A percentile compares a stretch with the other conserved stretches of the same genome.
Evolutionary conservation across 2,113 vertebrate species (phyloP).

Genomic region (Ceratotherium simum): DNA sequence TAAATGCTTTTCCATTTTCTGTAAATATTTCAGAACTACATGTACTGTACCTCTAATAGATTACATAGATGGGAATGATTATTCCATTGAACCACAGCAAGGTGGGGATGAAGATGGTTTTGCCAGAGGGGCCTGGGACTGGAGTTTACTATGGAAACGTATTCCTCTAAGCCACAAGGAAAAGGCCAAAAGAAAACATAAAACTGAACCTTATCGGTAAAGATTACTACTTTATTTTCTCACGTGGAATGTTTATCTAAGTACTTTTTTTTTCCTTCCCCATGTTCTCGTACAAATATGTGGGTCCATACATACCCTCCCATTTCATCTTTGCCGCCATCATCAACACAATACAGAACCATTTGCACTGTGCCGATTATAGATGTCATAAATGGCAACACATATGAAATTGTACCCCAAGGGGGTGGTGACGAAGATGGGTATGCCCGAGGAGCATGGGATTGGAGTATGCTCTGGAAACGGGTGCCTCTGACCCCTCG

Average conservation of each 20-base stretch:
- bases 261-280: constrained; percentile 84
- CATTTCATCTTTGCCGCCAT: constrained; percentile 80
- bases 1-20: constrained; percentile 89
- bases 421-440: constrained; percentile 97
- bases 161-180: constrained; percentile 96
- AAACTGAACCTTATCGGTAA: constrained; percentile 99
- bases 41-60: constrained; percentile 99
- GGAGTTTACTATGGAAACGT: constrained; percentile 99
- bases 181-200: constrained; percentile 96
- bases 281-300: constrained; percentile 78
- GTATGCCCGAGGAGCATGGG: constrained; percentile 99
- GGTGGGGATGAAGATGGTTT: constrained; percentile 99
- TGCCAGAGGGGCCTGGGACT: constrained; percentile 99
- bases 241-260: constrained; percentile 81
- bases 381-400: constrained; percentile 97
- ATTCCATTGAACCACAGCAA: constrained; percentile 99
- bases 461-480: constrained; percentile 99
- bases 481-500: constrained; percentile 94
- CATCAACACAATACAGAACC: constrained; percentile 91
- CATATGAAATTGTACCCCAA: constrained; percentile 93
- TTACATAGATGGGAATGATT: constrained; percentile 99
- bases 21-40: constrained; percentile 95
- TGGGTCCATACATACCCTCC: constrained; percentile 77
- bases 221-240: constrained; percentile 84
- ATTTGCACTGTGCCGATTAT: constrained; percentile 98